Base-by-base conservation (phyloP, 1,140 invertebrate genomes). In the Aplysia californica region DNA sequence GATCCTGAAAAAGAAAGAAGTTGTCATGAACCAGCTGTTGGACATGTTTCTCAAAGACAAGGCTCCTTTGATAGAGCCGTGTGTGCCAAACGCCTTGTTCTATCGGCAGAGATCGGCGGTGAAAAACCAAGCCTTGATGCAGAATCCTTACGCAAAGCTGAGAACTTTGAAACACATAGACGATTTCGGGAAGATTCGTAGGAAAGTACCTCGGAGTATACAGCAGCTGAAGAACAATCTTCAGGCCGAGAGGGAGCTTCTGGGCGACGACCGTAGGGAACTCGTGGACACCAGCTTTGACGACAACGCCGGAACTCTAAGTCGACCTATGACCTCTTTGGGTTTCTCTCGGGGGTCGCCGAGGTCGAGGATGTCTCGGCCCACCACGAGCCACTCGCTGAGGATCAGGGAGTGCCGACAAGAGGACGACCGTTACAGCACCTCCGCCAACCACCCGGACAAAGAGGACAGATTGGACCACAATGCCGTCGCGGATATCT, bases 41-140 rank as follows among this genome's bases (percentile, higher is more conserved):
- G 77, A 84, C 55, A 56, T 84, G 55, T 87, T 85, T 76, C 69
- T 83, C 2, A 73, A 81, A 67, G 82, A 78, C 20, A 83, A 80
- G 56, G 80, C 44, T 1, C 85, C 84, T n/a, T 44, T 87, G n/a
- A 82, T 85, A 41, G 79, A 87, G 39, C 85, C 85, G 18, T 75
- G 72, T 23, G 79, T 87, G 31, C 81, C 83, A 4, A 80, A 85
- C 70, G 79, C 82, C 0, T 72, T 85, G 10, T 81, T 82, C 55
- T 83, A 83, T 64, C 67, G 81, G 38, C 77, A 82, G 23, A 75
- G 77, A 38, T 83, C 83, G 50, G 79, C 31, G 0, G 56, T 68
- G 39, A 80, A 81, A 70, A 77, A 76, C 69, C 58, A 78, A 61
- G 55, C 31, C 4, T 38, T 71, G 33, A 41, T 56, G 78, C 39